phyloP scores from a whole-genome alignment of 2,888 invertebrate genomes.

The Dugesia japonica region DNA sequence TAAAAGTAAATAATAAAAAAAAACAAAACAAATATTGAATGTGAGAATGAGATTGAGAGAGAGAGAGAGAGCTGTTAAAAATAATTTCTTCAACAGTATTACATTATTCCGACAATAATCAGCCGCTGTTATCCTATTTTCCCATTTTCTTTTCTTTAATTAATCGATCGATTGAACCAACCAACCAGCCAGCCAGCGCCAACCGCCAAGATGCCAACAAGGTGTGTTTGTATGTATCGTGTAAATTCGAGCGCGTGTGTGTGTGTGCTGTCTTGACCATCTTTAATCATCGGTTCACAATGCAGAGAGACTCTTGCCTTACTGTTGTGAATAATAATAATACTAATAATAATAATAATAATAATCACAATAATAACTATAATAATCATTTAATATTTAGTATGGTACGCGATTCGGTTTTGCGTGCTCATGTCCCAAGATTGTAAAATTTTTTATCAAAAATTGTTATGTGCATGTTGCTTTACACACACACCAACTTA shows the following conservation, averaged over 20 bases:
- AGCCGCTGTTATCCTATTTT: not conserved
- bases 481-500: too few species aligned
- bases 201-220: conserved; percentile 11
- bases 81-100: not conserved
- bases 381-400: not conserved
- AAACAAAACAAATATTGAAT: too few species aligned
- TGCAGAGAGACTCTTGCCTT: conserved; percentile 2
- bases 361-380: too few species aligned
- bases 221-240: too few species aligned
- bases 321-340: conserved; percentile 6
- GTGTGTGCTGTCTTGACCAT: too few species aligned
- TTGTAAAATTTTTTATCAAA: too few species aligned
- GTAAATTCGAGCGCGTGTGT: not conserved
- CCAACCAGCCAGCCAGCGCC: too few species aligned
- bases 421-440: not conserved
- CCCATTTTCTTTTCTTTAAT: not conserved
- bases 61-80: not conserved
- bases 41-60: not conserved
- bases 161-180: not conserved
- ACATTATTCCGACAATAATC: not conserved
- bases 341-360: too few species aligned
- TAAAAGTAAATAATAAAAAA: too few species aligned
- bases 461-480: too few species aligned
- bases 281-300: too few species aligned
- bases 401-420: not conserved